Base-by-base conservation (phyloP, 2,113 vertebrate species). In the Ailuropoda melanoleuca region DNA sequence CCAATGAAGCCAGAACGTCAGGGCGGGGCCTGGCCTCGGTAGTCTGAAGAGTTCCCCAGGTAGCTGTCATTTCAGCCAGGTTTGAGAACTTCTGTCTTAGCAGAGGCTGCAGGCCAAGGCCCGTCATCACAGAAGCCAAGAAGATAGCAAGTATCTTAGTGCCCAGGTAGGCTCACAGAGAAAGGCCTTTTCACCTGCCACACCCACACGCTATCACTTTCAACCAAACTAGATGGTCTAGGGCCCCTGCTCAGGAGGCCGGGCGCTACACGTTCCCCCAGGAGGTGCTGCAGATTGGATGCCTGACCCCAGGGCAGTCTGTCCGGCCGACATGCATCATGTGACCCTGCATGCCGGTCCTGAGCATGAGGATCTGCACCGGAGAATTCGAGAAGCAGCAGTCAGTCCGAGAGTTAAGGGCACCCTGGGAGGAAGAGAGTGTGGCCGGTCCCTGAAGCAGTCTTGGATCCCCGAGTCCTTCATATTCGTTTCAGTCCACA, bases 41-140 rank as follows among this genome's bases (percentile, higher is more conserved):
- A 8, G 14, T 75, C 86, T 74, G 43, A n/a, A 93, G 68, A 97
- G n/a, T 43, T 87, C 80, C 18, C 64, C 29, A 87, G 50, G 37
- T 37, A 26, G 26, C 1, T 83, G 24, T 81, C 34, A 62, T 83
- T 89, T 95, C 37, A 66, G 24, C 39, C n/a, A 34, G 17, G 31
- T 60, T 80, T 88, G 55, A 75, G 43, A 89, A 34, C 29, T 81
- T 56, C 74, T 75, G 26, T 87, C 60, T 87, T 66, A 58, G 37
- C 55, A 86, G 74, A 93, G 34, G 39, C 88, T 34, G 75, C 24
- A 58, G 26, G 43, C 34, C 48, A 53, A 50, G 53, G 88, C 43
- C 19, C 50, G 48, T 68, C 60, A 80, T 75, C 55, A 88, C 34
- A 48, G 75, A 95, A 68, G 31, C 77, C 29, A 43, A 86, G n/a